Base-by-base conservation (phyloP, 2,888 invertebrate species). In the Marasmarcha lunaedactyla region DNA sequence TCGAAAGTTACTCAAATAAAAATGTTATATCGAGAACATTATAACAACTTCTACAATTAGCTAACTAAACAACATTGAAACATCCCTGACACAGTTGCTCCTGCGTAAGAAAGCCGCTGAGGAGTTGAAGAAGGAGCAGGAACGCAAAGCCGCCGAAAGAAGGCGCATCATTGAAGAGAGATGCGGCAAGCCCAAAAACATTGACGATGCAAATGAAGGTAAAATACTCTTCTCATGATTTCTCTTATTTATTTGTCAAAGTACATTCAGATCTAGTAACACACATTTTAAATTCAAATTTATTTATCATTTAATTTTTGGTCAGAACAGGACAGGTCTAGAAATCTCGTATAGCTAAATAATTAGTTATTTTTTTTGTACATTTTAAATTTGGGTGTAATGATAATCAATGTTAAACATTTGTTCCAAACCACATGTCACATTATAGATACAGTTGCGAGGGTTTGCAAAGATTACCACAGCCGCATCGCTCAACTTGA, bases 31-130 rank as follows among this genome's bases (percentile, higher is more conserved):
- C n/a, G n/a, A n/a, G n/a, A n/a, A n/a, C n/a, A n/a, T n/a, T n/a
- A n/a, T n/a, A n/a, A n/a, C n/a, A n/a, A n/a, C n/a, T n/a, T n/a
- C n/a, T n/a, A n/a, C n/a, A n/a, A n/a, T n/a, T n/a, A n/a, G n/a
- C n/a, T n/a, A n/a, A n/a, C n/a, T n/a, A n/a, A n/a, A n/a, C n/a
- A n/a, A n/a, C n/a, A n/a, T n/a, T n/a, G n/a, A n/a, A n/a, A n/a
- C n/a, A n/a, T n/a, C n/a, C n/a, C n/a, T n/a, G n/a, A n/a, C n/a
- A 61, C 63, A 98, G 97, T 91, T 97, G 88, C 88, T 99, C 89
- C 90, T 99, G 87, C 97, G 98, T 92, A 97, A 98, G 88, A 99
- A 98, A 89, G 99, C 98, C 77, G 98, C 98, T 60, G 98, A 99
- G 84, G 98, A 99, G 85, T 86, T 99, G 87, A 98, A 98, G 88